These are phyloP conservation scores for Monopterus albus DNA, from an alignment of 2,113 vertebrate genomes.

Conservation along the genomic window DNA sequence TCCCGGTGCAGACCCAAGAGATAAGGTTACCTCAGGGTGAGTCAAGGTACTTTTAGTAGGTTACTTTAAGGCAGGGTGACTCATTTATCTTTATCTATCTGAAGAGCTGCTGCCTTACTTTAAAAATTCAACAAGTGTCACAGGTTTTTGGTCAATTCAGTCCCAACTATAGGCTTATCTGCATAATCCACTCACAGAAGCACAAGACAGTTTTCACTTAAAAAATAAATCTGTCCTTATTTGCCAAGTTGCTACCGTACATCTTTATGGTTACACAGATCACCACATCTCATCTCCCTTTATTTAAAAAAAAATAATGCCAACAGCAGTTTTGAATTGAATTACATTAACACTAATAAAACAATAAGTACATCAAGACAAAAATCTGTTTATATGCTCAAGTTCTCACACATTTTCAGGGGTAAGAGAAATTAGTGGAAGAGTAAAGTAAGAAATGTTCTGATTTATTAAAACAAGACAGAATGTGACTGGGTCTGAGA, in stretches of 20 bases:
- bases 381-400: too few relatives aligned
- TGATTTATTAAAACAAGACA: slow-evolving; percentile 1
- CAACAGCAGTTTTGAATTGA: too few relatives aligned
- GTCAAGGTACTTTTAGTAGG: slow-evolving; percentile 10
- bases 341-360: too few relatives aligned
- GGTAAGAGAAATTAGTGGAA: neutral
- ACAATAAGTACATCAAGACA: too few relatives aligned
- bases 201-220: neutral
- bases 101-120: neutral
- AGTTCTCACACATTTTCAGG: too few relatives aligned
- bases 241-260: neutral
- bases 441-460: neutral
- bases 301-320: too few relatives aligned
- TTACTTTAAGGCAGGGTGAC: slow-evolving; percentile 7
- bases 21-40: slow-evolving; percentile 5
- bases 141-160: too few relatives aligned
- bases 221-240: slow-evolving; percentile 29
- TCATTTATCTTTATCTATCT: slow-evolving; percentile 9
- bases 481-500: neutral
- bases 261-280: slow-evolving; percentile 2
- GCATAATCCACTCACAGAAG: slow-evolving; percentile 4
- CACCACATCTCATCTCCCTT: slow-evolving; percentile 3
- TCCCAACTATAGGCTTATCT: neutral
- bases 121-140: neutral
- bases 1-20: neutral